Percentiles rank a stretch among this genome's conserved stretches.
Conservation (phyloP, 2,888 invertebrate species). For the Xestia sexstrigata region DNA sequence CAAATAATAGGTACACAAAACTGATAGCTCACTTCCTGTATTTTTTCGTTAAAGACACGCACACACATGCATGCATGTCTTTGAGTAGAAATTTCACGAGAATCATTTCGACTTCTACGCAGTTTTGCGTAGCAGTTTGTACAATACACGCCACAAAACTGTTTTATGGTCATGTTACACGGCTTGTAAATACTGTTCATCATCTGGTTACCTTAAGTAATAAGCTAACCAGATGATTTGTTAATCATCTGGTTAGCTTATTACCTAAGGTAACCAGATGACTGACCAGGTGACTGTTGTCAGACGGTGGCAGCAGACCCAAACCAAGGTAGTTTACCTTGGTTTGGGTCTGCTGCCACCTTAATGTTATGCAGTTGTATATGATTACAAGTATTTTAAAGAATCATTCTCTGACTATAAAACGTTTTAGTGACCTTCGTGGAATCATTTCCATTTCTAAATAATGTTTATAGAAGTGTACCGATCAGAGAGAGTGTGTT, state of each 20-base stretch:
- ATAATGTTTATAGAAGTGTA: conserved; percentile 3
- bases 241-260: too few species aligned
- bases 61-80: not conserved
- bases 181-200: not conserved
- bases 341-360: not conserved
- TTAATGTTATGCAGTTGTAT: not conserved
- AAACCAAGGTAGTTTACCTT: too few species aligned
- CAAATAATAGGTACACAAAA: conserved; percentile 21
- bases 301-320: too few species aligned
- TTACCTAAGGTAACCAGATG: too few species aligned
- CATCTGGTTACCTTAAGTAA: not conserved
- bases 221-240: too few species aligned
- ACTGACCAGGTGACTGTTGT: too few species aligned
- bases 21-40: not conserved
- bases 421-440: not conserved
- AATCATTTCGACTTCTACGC: too few species aligned
- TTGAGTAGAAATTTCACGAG: not conserved
- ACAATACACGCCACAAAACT: not conserved
- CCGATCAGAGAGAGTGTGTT: conserved; percentile 12
- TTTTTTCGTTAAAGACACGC: not conserved
- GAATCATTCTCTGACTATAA: not conserved
- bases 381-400: not conserved
- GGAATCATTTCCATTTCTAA: conserved; percentile 2
- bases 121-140: not conserved
- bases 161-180: not conserved